Evolutionary conservation across 2,888 invertebrate genomes (phyloP).

Genomic region (Steinernema carpocapsae): DNA sequence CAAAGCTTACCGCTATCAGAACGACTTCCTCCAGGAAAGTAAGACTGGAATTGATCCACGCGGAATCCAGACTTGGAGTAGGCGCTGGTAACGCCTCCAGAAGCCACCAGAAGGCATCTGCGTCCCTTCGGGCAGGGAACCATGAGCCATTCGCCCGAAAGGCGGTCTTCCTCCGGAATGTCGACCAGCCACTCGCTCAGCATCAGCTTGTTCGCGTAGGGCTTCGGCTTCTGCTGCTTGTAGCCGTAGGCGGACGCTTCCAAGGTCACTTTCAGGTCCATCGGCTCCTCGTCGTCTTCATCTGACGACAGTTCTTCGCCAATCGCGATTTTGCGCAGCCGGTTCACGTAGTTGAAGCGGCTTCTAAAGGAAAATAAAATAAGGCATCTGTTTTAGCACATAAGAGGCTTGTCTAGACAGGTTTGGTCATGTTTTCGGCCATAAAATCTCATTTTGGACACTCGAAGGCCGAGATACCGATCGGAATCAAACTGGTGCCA

Average conservation of each 20-base stretch:
- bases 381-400: too few species aligned
- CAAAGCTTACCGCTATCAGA: not conserved
- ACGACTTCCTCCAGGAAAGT: slow-evolving; percentile 78
- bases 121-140: slow-evolving; percentile 83
- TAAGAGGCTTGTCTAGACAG: too few species aligned
- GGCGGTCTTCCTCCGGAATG: slow-evolving; percentile 75
- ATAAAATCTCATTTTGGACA: too few species aligned
- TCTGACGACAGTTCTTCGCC: slow-evolving; percentile 35
- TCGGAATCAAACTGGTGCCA: too few species aligned
- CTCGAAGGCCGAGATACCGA: too few species aligned
- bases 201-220: slow-evolving; percentile 75
- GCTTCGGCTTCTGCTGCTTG: not conserved
- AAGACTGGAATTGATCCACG: slow-evolving; percentile 74
- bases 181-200: slow-evolving; percentile 91
- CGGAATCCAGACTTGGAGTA: slow-evolving; percentile 53
- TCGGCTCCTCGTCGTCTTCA: slow-evolving; percentile 8
- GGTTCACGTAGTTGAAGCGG: slow-evolving; percentile 38
- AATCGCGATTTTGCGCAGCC: slow-evolving; percentile 32
- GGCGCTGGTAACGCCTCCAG: slow-evolving; percentile 68
- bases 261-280: not conserved
- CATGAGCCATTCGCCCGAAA: slow-evolving; percentile 71
- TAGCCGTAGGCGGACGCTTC: not conserved
- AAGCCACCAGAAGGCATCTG: slow-evolving; percentile 79
- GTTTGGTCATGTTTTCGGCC: too few species aligned
- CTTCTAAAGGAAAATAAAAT: slow-evolving; percentile 21